phyloP scores from a whole-genome alignment of 2,113 vertebrate species.

The Panthera leo region DNA sequence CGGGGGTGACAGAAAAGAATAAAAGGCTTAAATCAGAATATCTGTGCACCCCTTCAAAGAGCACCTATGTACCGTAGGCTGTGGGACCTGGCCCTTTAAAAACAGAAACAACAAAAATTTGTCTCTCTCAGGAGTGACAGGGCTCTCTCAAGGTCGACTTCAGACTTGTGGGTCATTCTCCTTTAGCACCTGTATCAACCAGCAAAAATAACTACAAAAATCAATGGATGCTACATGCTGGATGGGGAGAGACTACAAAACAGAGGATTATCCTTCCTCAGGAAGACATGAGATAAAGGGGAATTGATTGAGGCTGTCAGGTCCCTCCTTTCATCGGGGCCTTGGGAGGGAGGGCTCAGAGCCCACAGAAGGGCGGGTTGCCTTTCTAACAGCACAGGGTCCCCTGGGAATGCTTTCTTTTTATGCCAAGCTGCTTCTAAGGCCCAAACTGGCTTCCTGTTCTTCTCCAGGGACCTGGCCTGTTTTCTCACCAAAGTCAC shows the following conservation, averaged over 20 bases:
- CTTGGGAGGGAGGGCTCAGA: not conserved
- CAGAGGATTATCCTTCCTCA: not conserved
- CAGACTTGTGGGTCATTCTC: not conserved
- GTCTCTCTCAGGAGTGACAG: not conserved
- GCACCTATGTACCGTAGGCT: not conserved
- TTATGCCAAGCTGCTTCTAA: not conserved
- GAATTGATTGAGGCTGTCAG: not conserved
- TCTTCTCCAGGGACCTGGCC: not conserved
- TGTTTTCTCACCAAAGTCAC: not conserved
- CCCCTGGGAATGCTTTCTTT: not conserved
- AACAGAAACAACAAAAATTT: not conserved
- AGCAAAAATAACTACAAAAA: conserved; percentile 1
- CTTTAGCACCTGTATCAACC: not conserved
- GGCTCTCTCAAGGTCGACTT: not conserved
- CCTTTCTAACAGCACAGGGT: not conserved
- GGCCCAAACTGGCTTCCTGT: not conserved
- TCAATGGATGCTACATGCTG: not conserved
- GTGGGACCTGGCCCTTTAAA: not conserved
- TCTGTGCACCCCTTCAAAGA: not conserved
- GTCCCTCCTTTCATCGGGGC: not conserved
- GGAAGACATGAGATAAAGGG: conserved; percentile 15
- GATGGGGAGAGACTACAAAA: conserved; percentile 21
- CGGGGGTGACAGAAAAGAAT: not conserved
- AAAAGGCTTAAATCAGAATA: not conserved
- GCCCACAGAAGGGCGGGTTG: not conserved